Percentiles rank a stretch among this genome's conserved stretches.
These are phyloP conservation scores for Trichogramma evanescens DNA, from an alignment of 2,888 invertebrate species.

Conservation along the genomic window DNA sequence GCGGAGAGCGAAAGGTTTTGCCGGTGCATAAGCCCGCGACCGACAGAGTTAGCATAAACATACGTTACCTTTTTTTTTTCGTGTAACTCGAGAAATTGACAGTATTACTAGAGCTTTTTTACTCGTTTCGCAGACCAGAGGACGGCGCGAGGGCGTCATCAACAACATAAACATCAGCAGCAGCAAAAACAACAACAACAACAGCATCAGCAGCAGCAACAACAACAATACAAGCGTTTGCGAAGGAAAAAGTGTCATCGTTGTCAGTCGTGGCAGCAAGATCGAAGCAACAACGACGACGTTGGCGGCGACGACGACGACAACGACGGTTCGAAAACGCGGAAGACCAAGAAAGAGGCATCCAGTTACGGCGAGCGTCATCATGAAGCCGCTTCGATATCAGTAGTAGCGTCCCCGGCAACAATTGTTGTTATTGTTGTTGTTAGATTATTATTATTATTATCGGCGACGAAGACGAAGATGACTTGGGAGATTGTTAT, in stretches of 20 bases:
- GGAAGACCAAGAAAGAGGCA: conserved; percentile 14
- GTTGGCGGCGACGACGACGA: background rate
- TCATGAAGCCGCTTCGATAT: background rate
- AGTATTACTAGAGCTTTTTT: conserved; percentile 9
- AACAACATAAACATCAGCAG: conserved; percentile 17
- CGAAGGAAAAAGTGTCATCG: conserved; percentile 8
- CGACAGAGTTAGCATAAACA: no score
- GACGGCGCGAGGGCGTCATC: conserved; percentile 32
- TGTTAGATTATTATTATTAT: background rate
- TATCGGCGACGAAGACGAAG: background rate
- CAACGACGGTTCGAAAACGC: background rate
- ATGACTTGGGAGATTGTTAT: no score
- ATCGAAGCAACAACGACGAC: conserved; percentile 1
- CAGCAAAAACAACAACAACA: conserved; percentile 16
- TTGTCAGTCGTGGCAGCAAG: background rate
- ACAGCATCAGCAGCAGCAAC: conserved; percentile 18
- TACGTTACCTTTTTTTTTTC: no score
- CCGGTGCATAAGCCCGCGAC: no score
- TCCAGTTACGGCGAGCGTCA: no score
- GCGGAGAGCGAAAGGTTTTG: no score
- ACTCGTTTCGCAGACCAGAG: conserved; percentile 37
- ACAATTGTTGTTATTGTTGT: background rate
- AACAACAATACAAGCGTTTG: background rate
- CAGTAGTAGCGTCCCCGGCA: background rate
- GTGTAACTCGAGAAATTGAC: no score